Percentiles rank a stretch among this genome's conserved stretches.
Evolutionary conservation across 2,113 vertebrate genomes (phyloP).

Genomic region (Dendrocopos noguchii): DNA sequence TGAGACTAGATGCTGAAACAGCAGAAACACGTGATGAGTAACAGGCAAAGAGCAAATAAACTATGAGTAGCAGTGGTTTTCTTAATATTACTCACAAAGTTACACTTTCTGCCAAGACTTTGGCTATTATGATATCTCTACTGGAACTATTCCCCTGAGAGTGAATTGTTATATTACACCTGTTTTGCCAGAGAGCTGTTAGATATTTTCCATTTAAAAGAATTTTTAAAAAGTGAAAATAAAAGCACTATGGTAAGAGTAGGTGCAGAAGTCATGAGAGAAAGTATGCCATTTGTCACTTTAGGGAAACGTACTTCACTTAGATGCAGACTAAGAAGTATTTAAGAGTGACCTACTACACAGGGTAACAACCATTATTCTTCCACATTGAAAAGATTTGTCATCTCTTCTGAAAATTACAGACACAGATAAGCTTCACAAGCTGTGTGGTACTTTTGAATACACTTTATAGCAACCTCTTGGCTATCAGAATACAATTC

Average conservation of each 20-base stretch:
- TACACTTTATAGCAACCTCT: rapidly evolving
- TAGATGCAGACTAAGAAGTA: background rate
- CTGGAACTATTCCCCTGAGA: background rate
- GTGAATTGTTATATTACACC: constrained; percentile 25
- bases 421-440: background rate
- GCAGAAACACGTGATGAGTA: constrained; percentile 21
- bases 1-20: background rate
- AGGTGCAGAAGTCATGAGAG: background rate
- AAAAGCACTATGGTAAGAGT: background rate
- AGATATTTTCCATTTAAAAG: constrained; percentile 7
- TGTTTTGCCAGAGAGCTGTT: constrained; percentile 28
- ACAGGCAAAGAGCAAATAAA: background rate
- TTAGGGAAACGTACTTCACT: background rate
- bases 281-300: background rate
- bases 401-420: background rate
- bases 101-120: background rate
- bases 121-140: background rate
- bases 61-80: background rate
- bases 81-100: background rate
- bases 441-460: background rate
- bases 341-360: background rate
- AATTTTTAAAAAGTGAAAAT: constrained; percentile 40
- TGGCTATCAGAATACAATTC: background rate
- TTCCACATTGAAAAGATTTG: background rate
- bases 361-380: background rate